Evolutionary conservation across 2,888 invertebrate species (phyloP), one percentile per base, ranked within the genome.

Genomic region (Diabrotica balteata): DNA sequence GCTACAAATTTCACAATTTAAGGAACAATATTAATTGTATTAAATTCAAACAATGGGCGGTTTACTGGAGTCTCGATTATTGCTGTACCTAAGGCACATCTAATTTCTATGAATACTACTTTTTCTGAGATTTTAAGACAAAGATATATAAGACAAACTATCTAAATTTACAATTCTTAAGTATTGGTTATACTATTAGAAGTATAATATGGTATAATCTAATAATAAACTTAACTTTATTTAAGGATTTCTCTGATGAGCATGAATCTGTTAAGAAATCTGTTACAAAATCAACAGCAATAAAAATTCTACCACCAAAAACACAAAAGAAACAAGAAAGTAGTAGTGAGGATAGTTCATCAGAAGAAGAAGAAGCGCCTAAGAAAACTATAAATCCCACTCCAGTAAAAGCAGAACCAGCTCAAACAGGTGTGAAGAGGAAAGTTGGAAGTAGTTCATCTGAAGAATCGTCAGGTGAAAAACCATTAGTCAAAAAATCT

Each of bases 311-410:
- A n/a, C 46, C 54, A 22, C 42, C 52, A 2, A 66, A 69, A 54
- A 46, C 55, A 9, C 47, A 11, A 11, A 66, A 66, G 47, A 55
- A 61, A 46, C 53, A 70, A 64, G 68, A 73, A 63, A 71, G 71
- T 49, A 69, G 68, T 52, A 71, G 72, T 70, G 79, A 77, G 9
- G 76, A 76, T 54, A 66, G 66, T 52, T 72, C 69, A 10, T 77
- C 77, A 55, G 72, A 72, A 57, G 78, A 78, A 46, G 79, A 79
- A 53, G 69, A 66, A 63, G 43, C 61, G 10, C 59, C 67, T 58
- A 76, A 76, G 70, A 59, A 63, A 57, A 61, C 62, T 32, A 3
- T 63, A 70, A 17, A 68, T 69, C 65, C 60, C 45, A 22, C 55
- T 1, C 59, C 62, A 3, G 44, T 11, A 5, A 64, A 50, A 44